Evolutionary conservation across 2,888 invertebrate genomes (phyloP), one percentile per base, ranked within the genome.

Genomic region (Rhagonycha fulva): DNA sequence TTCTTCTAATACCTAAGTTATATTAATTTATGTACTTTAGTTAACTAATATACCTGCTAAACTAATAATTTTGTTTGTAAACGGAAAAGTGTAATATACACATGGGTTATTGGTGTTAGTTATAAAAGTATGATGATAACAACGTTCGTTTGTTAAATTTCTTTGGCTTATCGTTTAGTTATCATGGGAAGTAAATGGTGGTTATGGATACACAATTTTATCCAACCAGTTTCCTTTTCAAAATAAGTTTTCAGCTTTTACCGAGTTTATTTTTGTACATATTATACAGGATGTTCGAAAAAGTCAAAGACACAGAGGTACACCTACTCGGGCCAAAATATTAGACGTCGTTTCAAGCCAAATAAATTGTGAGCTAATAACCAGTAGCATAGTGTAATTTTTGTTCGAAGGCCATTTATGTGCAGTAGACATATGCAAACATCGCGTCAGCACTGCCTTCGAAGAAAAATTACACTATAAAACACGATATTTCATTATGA

Each of bases 151-250:
- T 76, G 76, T 78, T 78, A 69, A 61, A 69, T 72, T 66, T 66
- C 63, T 66, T 66, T 26, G 71, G 32, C 71, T 78, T 78, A 78
- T 78, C 78, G 62, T 19, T 26, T 66, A 66, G 68, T 76, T 78
- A 78, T 76, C 78, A 78, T 76, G 76, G 76, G 78, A 78, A 78
- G 78, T 78, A 66, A 71, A 76, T 74, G 76, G 74, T 75, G 72
- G 76, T 71, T 78, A 62, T 74, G 68, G 70, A 24, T 63, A 47
- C n/a, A 66, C 47, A 62, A 76, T 68, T 71, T 77, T 72, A 75
- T 77, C 74, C 75, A n/a, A 26, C 26, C 26, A 30, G 70, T 71
- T 75, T 77, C 74, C 74, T 75, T 71, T 72, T 62, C 62, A 70
- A 61, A 60, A 68, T 68, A 63, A 71, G 61, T 71, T 32, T 62